Evolutionary conservation across 2,113 vertebrate species (phyloP).

Genomic region (Dissostichus mawsoni): DNA sequence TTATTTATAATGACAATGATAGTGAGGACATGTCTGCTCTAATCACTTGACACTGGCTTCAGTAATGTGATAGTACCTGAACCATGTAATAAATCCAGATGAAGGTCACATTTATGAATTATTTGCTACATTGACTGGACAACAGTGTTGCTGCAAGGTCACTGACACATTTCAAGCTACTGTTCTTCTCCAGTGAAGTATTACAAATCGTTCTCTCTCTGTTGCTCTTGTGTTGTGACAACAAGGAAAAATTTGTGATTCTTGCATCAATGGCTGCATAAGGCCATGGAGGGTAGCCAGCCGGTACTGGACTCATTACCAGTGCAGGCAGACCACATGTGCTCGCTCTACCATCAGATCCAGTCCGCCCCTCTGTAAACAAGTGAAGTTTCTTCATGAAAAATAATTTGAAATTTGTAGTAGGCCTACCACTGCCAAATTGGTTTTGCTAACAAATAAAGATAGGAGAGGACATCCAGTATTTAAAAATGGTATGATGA

Average conservation of each 20-base stretch:
- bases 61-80: neutral
- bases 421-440: neutral
- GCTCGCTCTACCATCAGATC: neutral
- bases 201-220: neutral
- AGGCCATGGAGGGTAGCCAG: constrained; percentile 18
- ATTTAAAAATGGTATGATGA: neutral
- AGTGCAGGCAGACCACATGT: constrained; percentile 11
- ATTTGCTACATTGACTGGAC: neutral
- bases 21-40: neutral
- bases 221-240: neutral
- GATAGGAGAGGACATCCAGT: neutral
- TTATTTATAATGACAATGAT: neutral
- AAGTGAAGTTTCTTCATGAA: constrained; percentile 7
- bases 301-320: constrained; percentile 7
- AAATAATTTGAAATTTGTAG: neutral
- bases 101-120: neutral
- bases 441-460: neutral
- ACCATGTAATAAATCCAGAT: constrained; percentile 1
- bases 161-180: neutral
- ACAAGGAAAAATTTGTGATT: constrained; percentile 20
- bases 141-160: neutral
- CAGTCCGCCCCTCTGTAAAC: neutral
- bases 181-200: neutral
- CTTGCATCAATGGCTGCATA: constrained; percentile 21
- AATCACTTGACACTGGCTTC: neutral